Evolutionary conservation across 2,797 vertebrate species (phyloP).

Genomic region (Onychomys torridus): DNA sequence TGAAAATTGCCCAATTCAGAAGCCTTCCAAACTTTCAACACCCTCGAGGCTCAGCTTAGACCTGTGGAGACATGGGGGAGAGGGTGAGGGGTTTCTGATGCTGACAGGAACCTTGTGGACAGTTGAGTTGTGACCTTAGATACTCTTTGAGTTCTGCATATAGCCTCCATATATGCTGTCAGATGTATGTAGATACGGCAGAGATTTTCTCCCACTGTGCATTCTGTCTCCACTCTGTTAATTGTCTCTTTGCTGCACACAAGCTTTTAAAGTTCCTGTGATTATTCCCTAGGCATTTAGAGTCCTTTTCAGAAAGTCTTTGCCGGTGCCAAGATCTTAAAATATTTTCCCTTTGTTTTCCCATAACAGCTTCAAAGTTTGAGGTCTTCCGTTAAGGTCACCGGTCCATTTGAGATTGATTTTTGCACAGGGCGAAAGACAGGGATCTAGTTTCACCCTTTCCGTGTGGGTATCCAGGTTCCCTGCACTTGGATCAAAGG

Average conservation of each 20-base stretch:
- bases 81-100: background rate
- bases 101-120: background rate
- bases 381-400: background rate
- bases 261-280: background rate
- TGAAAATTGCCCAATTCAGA: background rate
- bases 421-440: background rate
- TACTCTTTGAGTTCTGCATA: background rate
- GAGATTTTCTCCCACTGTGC: background rate
- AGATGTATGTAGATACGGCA: background rate
- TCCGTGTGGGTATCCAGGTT: background rate
- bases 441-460: background rate
- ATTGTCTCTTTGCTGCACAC: background rate
- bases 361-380: background rate
- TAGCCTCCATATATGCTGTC: background rate
- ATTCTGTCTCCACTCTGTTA: background rate
- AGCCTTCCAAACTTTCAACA: background rate
- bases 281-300: background rate
- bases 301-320: background rate
- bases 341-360: background rate
- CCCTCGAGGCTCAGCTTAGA: background rate
- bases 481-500: background rate
- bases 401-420: background rate
- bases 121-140: background rate
- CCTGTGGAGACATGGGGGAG: fast-evolving
- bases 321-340: background rate